Base-by-base conservation (phyloP, 2,113 vertebrate genomes). In the Panurus biarmicus region DNA sequence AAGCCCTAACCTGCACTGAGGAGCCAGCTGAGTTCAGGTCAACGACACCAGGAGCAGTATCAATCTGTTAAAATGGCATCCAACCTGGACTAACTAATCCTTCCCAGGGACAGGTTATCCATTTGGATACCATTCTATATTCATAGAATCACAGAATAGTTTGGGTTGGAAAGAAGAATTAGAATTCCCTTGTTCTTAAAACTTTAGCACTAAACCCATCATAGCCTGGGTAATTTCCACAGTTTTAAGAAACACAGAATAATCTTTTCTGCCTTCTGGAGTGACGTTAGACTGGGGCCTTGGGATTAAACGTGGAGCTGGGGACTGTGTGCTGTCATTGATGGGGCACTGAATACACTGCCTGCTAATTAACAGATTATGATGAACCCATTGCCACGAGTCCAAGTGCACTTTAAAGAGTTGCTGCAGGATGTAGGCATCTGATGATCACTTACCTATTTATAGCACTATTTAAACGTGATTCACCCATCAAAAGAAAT, bases 361-460 rank as follows among this genome's bases (percentile, higher is more conserved):
- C 50, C 84, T 73, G 57, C 80, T 89, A 77, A 81, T 66, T 33
- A 83, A 57, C 42, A 45, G 58, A 35, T 19, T 48, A 24, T 6
- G 28, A 69, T 19, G n/a, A 93, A 66, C 66, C 35, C 66, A 71
- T 22, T 74, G 67, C 62, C 77, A 65, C 1, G 7, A 85, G 66
- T 35, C 56, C 53, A 71, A 87, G 21, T 42, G 36, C 36, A 50
- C 64, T 85, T 93, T 53, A 89, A 94, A 92, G 20, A 87, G 50
- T 44, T 85, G 71, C 47, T 89, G 44, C 60, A 81, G 40, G 35
- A 61, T 61, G 40, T 31, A 76, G n/a, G 74, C 69, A 87, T 57
- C 36, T 92, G 82, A 84, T 83, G 61, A 81, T 94, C 76, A 36
- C 38, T 44, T 86, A 54, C 38, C 60, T 95, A 70, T 85, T 93